A percentile compares a stretch with the other conserved stretches of the same genome.
Conservation (phyloP, 2,888 invertebrate genomes). For the Thyatira batis region DNA sequence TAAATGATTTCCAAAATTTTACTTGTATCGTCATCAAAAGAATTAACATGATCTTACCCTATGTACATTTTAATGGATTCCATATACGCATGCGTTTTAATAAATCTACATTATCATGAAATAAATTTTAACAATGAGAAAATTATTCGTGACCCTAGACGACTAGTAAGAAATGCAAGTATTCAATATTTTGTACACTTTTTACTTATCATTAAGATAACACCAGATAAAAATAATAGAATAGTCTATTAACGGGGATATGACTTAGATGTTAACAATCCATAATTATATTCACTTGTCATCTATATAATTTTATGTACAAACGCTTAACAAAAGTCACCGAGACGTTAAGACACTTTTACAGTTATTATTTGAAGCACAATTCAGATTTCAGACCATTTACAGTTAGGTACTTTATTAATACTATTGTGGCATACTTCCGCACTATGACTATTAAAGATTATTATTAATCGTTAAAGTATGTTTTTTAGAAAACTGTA, state of each 20-base stretch:
- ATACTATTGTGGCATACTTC: slow-evolving; percentile 1
- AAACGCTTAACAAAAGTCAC: slow-evolving; percentile 42
- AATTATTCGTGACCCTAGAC: slow-evolving; percentile 71
- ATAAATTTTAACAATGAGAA: slow-evolving; percentile 45
- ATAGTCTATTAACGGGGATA: slow-evolving; percentile 71
- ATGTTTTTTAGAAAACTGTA: not conserved
- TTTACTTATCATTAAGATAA: slow-evolving; percentile 78
- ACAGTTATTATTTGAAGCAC: slow-evolving; percentile 8
- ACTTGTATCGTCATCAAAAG: slow-evolving; percentile 50
- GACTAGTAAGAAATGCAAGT: slow-evolving; percentile 81
- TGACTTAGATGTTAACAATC: slow-evolving; percentile 77
- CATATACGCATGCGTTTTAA: slow-evolving; percentile 29
- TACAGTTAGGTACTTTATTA: not conserved
- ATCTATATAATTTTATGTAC: slow-evolving; percentile 45
- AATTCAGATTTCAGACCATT: not conserved
- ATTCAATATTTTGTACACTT: slow-evolving; percentile 75
- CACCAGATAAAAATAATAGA: slow-evolving; percentile 77
- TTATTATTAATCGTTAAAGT: not conserved
- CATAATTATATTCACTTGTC: slow-evolving; percentile 47
- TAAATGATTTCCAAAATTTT: slow-evolving; percentile 68
- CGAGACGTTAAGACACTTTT: slow-evolving; percentile 36
- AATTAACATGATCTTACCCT: slow-evolving; percentile 52
- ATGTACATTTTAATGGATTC: slow-evolving; percentile 44
- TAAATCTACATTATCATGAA: slow-evolving; percentile 45
- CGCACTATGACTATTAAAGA: not conserved